Base-by-base conservation (phyloP, 2,113 vertebrate genomes). In the Chionomys nivalis region DNA sequence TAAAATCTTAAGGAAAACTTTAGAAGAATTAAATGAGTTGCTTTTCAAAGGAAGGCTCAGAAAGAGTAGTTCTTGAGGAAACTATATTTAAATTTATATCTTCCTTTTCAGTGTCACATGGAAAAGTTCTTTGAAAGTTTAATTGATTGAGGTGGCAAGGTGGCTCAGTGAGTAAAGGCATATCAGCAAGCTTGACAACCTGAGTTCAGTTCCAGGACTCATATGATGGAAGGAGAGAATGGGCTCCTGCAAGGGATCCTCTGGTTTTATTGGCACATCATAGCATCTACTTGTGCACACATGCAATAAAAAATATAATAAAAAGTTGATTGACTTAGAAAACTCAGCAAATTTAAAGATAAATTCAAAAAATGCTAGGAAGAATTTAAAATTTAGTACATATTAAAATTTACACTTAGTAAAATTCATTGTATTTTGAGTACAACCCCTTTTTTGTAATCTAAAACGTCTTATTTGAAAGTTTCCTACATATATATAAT, bases 61-160 rank as follows among this genome's bases (percentile, higher is more conserved):
- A 93, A 95, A 66, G 68, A 87, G 76, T 16, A 91, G 65, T 82
- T 95, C 49, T 94, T 95, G 82, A 94, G 61, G 23, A 95, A 76
- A 72, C 3, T 73, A 55, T 26, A 83, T 90, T 94, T 93, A 89
- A 81, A 58, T 83, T 86, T 93, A 61, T 24, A 72, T 8, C 55
- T 24, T 61, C 55, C 19, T 61, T 93, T 96, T 93, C 47, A 91
- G 79, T 89, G 91, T 33, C 75, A 61, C 10, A 63, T 75, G 31
- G 63, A 79, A 94, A 94, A 26, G 70, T 89, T 12, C 17, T 94
- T 87, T 92, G 77, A 68, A 93, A 33, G 49, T 88, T 93, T 82
- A 36, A 39, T 52, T 39, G 36, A 39, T 61, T 61, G 39, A 24
- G n/a, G 5, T 65, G 39, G 26, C 58, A 44, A 33, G 82, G 44